Percentiles rank a stretch among this genome's conserved stretches.
phyloP scores from a whole-genome alignment of 1,140 invertebrate species.

The Ganaspis sp. region DNA sequence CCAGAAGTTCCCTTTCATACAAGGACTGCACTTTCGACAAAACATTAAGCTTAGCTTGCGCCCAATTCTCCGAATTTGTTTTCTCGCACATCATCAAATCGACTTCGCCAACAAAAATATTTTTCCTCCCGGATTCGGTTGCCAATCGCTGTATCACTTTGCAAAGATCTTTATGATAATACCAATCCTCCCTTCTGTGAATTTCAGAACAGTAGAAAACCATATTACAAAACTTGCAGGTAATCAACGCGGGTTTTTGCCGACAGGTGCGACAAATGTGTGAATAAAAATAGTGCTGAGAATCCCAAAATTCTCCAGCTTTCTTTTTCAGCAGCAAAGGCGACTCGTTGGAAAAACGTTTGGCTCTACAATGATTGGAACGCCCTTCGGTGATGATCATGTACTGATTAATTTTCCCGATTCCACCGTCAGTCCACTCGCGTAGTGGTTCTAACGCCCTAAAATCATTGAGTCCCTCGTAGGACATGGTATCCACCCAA shows the following conservation, averaged over 20 bases:
- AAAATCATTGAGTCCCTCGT: neutral
- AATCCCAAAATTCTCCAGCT: neutral
- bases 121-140: neutral
- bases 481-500: neutral
- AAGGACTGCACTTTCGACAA: neutral
- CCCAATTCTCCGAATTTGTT: neutral
- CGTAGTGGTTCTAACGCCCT: constrained; percentile 1
- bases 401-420: neutral
- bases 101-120: constrained; percentile 7
- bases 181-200: constrained; percentile 1
- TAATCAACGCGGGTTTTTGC: neutral
- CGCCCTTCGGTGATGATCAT: neutral
- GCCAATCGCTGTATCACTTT: neutral
- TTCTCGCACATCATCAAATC: neutral
- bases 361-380: neutral
- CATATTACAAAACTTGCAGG: neutral
- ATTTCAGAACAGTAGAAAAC: neutral
- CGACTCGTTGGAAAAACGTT: neutral
- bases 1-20: neutral
- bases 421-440: neutral
- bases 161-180: neutral
- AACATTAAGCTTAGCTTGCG: neutral
- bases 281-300: neutral
- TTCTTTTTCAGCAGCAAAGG: neutral
- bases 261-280: neutral